Percentiles rank a stretch among this genome's conserved stretches.
phyloP scores from a whole-genome alignment of 2,797 vertebrate species.

The Falco naumanni region DNA sequence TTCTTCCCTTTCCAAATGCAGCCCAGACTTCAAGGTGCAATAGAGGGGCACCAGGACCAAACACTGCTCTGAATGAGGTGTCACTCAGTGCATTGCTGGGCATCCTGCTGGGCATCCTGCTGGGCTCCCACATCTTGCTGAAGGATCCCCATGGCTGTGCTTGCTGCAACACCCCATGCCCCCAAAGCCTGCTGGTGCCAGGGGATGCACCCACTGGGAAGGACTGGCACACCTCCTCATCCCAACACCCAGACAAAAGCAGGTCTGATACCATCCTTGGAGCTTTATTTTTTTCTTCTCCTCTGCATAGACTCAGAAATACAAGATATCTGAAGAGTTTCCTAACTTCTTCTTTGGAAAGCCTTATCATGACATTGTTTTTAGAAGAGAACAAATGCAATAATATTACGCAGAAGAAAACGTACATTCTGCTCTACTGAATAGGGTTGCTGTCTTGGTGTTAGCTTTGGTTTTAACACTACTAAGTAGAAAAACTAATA shows the following conservation, averaged over 20 bases:
- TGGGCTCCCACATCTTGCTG: neutral
- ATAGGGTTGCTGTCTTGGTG: neutral
- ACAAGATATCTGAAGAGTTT: neutral
- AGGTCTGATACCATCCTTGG: neutral
- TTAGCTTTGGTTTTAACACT: neutral
- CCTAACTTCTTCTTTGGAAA: neutral
- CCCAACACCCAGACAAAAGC: neutral
- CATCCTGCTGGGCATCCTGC: neutral
- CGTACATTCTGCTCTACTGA: neutral
- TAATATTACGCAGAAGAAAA: neutral
- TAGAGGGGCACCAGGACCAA: neutral
- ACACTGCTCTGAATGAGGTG: fast-evolving
- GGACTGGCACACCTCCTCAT: neutral
- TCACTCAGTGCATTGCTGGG: too few species aligned
- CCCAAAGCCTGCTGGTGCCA: neutral
- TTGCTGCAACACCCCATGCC: fast-evolving
- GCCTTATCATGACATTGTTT: neutral
- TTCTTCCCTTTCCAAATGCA: neutral
- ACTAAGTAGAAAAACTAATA: neutral
- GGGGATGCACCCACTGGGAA: neutral
- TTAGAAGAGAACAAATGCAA: neutral
- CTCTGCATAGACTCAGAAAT: neutral
- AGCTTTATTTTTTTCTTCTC: neutral
- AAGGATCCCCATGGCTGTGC: neutral
- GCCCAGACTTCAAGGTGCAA: neutral